These are phyloP conservation scores for Uloborus diversus DNA, from an alignment of 1,140 invertebrate species.

Conservation along the genomic window DNA sequence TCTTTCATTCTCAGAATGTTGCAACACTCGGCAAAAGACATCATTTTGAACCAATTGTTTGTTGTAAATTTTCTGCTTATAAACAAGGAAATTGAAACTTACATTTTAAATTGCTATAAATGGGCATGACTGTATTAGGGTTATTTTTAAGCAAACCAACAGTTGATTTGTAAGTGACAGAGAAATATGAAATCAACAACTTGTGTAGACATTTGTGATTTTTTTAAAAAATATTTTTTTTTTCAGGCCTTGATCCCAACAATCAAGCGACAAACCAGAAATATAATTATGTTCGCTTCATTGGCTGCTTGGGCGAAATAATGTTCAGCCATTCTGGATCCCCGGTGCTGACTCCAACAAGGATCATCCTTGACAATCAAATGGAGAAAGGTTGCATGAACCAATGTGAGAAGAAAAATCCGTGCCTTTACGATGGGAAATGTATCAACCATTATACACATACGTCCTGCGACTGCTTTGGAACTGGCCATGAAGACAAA, in stretches of 20 bases:
- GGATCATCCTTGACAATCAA: slow-evolving; percentile 55
- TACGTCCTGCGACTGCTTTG: slow-evolving; percentile 89
- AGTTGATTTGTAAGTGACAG: no score
- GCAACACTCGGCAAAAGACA: no score
- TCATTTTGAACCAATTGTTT: no score
- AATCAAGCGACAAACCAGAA: slow-evolving; percentile 86
- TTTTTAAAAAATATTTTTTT: slow-evolving; percentile 2
- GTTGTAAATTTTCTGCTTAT: no score
- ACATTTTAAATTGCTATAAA: no score
- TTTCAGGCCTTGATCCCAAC: slow-evolving; percentile 77
- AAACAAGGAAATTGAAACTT: no score
- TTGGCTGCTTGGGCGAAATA: slow-evolving; percentile 88
- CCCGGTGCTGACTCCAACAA: slow-evolving; percentile 22
- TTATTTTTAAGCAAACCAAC: no score
- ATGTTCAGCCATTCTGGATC: slow-evolving; percentile 72
- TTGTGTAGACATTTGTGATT: no score
- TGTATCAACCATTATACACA: slow-evolving; percentile 90
- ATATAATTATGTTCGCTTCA: slow-evolving; percentile 90
- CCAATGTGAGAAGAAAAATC: slow-evolving; percentile 78
- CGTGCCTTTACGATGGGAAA: slow-evolving; percentile 82
- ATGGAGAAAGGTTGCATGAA: slow-evolving; percentile 64
- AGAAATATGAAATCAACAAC: no score
- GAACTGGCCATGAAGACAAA: slow-evolving; percentile 87
- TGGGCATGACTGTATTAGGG: no score
- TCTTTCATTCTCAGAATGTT: no score